These are phyloP conservation scores for Rhingia rostrata DNA, from an alignment of 2,888 invertebrate species.

Conservation along the genomic window DNA sequence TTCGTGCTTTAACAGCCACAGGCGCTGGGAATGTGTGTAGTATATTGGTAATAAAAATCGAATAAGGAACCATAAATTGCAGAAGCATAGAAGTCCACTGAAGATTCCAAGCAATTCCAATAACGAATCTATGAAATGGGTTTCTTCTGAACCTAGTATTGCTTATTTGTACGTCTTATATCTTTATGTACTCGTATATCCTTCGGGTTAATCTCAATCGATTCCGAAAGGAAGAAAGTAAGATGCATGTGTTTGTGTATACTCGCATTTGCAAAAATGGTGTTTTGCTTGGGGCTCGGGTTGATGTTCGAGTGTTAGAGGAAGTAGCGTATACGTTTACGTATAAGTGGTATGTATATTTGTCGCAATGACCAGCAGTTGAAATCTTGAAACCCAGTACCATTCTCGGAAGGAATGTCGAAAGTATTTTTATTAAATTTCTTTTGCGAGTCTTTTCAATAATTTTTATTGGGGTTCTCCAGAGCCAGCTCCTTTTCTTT, in stretches of 20 bases:
- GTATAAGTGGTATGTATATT: slow-evolving; percentile 9
- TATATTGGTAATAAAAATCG: slow-evolving; percentile 70
- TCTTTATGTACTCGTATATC: slow-evolving; percentile 33
- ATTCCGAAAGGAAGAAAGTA: slow-evolving; percentile 56
- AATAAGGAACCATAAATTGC: slow-evolving; percentile 70
- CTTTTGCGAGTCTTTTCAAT: slow-evolving; percentile 60
- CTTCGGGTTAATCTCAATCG: slow-evolving; percentile 62
- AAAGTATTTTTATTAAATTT: slow-evolving; percentile 73
- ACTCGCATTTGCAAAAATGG: slow-evolving; percentile 29
- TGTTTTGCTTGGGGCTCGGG: slow-evolving; percentile 30
- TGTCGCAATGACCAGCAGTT: slow-evolving; percentile 56
- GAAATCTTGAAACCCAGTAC: slow-evolving; percentile 50
- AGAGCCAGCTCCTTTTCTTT: too few relatives aligned
- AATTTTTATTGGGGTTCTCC: slow-evolving; percentile 55
- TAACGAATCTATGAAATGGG: slow-evolving; percentile 64
- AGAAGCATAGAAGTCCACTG: slow-evolving; percentile 60
- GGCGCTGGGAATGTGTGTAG: slow-evolving; percentile 48
- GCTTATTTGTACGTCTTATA: slow-evolving; percentile 44
- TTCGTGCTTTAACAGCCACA: slow-evolving; percentile 45
- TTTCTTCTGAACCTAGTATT: slow-evolving; percentile 48
- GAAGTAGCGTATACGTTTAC: slow-evolving; percentile 11
- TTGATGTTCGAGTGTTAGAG: slow-evolving; percentile 8
- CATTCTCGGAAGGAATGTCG: slow-evolving; percentile 58
- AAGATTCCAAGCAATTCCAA: slow-evolving; percentile 62
- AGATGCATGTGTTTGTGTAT: slow-evolving; percentile 53